Percentiles rank a stretch among this genome's conserved stretches.
Conservation (phyloP, 1,140 invertebrate genomes). For the Chelonus insularis region DNA sequence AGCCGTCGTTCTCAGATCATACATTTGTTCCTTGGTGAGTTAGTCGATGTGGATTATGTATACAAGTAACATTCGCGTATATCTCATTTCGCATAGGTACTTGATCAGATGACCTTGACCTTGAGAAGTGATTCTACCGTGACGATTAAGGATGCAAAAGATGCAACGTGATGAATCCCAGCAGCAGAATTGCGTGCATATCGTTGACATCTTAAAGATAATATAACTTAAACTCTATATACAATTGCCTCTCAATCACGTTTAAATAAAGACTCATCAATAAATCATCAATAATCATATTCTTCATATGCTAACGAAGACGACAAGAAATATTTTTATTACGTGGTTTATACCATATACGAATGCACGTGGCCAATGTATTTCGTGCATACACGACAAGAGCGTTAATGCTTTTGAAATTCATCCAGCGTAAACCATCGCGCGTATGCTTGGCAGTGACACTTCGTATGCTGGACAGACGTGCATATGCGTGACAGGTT, state of each 20-base stretch:
- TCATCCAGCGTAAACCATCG: conserved; percentile 17
- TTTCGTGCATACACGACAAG: background rate
- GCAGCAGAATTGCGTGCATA: background rate
- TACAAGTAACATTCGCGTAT: background rate
- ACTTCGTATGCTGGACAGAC: conserved; percentile 21
- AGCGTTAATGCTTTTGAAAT: conserved; percentile 25
- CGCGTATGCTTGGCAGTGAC: conserved; percentile 26
- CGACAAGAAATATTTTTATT: background rate
- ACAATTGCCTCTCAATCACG: too few relatives aligned
- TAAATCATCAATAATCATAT: too few relatives aligned
- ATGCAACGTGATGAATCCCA: conserved; percentile 17
- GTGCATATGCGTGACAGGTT: conserved; percentile 6
- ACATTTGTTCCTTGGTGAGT: background rate
- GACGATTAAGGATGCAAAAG: conserved; percentile 28
- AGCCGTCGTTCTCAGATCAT: too few relatives aligned
- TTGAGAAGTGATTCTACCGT: conserved; percentile 22
- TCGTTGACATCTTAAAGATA: background rate
- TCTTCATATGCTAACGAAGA: too few relatives aligned
- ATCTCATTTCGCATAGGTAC: background rate
- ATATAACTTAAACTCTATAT: background rate
- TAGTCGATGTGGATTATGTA: background rate
- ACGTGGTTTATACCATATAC: background rate
- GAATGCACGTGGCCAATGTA: conserved; percentile 6
- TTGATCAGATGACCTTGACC: conserved; percentile 10
- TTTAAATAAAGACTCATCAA: too few relatives aligned